These are phyloP conservation scores for Pangasius krempfi DNA, from an alignment of 2,797 vertebrate genomes.

Conservation along the genomic window DNA sequence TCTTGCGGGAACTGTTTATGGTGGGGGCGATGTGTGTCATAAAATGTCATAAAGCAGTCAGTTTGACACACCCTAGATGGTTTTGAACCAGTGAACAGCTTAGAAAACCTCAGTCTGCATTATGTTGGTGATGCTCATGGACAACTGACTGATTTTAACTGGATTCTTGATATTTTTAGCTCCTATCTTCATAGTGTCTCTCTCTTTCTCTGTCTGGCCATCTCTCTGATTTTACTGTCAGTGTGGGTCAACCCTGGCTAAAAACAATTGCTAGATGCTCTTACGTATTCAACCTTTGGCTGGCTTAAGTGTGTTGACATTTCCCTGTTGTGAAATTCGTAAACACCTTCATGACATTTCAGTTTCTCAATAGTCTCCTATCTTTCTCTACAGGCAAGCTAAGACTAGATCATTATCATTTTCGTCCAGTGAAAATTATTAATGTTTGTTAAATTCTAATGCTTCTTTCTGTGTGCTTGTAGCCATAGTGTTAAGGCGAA, in stretches of 20 bases:
- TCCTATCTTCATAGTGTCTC: not conserved
- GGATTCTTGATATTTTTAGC: not conserved
- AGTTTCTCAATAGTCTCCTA: not conserved
- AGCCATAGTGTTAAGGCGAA: slow-evolving; percentile 16
- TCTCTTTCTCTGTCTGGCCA: not conserved
- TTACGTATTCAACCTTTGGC: slow-evolving; percentile 4
- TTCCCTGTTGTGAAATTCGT: slow-evolving; percentile 22
- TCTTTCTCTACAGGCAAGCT: not conserved
- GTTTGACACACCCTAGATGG: not conserved
- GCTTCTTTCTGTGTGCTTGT: not conserved
- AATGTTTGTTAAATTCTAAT: not conserved
- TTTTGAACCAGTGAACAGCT: not conserved
- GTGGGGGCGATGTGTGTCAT: not conserved
- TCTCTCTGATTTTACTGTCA: not conserved
- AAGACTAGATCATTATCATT: not conserved
- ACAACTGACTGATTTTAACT: not conserved
- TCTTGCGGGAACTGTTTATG: not conserved
- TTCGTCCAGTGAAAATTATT: not conserved
- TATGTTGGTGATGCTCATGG: not conserved
- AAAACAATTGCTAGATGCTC: not conserved
- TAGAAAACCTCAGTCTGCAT: not conserved
- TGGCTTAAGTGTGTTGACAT: not conserved
- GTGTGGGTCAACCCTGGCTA: not conserved
- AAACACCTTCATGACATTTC: not conserved
- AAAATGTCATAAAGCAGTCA: slow-evolving; percentile 21